A percentile compares a stretch with the other conserved stretches of the same genome.
These are phyloP conservation scores for Leptopilina syphax DNA, from an alignment of 2,888 invertebrate genomes.

Conservation along the genomic window DNA sequence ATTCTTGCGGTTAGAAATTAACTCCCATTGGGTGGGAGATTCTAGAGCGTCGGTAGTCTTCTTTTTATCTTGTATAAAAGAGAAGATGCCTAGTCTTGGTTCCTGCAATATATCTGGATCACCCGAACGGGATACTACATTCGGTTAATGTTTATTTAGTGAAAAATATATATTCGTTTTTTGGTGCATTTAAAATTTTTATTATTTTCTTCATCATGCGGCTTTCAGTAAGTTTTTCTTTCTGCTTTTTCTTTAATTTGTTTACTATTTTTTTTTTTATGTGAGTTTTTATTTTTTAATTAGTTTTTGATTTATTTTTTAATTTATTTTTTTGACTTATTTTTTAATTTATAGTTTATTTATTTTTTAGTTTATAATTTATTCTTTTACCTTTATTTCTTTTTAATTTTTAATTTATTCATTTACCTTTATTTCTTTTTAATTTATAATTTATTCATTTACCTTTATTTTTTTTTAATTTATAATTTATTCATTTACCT, in stretches of 20 bases:
- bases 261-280: background rate
- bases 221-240: conserved; percentile 56
- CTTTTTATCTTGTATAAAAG: conserved; percentile 73
- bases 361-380: no score
- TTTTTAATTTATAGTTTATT: no score
- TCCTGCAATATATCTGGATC: conserved; percentile 68
- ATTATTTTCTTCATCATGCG: conserved; percentile 49
- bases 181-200: conserved; percentile 1
- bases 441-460: no score
- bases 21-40: conserved; percentile 21
- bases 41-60: conserved; percentile 54
- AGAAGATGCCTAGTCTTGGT: conserved; percentile 59
- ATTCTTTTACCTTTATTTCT: no score
- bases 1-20: conserved; percentile 31
- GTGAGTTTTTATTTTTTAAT: background rate
- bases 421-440: no score
- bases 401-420: no score
- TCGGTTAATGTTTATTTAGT: conserved; percentile 41
- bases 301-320: no score
- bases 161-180: conserved; percentile 5
- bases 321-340: no score
- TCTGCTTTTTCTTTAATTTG: background rate
- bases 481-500: no score
- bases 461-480: no score
- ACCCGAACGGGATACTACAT: conserved; percentile 55